A percentile compares a stretch with the other conserved stretches of the same genome.
Conservation (phyloP, 1,140 invertebrate genomes). For the Pseudachorutes palmiensis region DNA sequence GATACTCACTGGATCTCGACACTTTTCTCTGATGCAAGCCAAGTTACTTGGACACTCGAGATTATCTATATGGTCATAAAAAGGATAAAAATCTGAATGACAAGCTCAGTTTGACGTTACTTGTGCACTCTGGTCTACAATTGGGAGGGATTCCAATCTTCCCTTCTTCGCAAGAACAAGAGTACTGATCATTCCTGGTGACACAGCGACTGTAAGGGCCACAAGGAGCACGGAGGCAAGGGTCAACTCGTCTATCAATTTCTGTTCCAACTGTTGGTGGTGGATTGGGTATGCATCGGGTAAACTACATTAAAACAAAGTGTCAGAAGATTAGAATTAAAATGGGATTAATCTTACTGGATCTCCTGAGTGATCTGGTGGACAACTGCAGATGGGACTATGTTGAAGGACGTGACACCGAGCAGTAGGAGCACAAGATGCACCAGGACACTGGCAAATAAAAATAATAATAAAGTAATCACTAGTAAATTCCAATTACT, state of each 20-base stretch:
- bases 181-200: conserved; percentile 44
- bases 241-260: conserved; percentile 25
- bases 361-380: conserved; percentile 64
- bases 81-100: neutral
- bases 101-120: conserved; percentile 17
- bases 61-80: conserved; percentile 12
- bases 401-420: conserved; percentile 69
- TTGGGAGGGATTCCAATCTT: conserved; percentile 43
- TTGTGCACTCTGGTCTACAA: conserved; percentile 50
- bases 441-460: conserved; percentile 42
- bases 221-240: conserved; percentile 57
- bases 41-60: conserved; percentile 32
- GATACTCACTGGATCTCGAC: conserved; percentile 55
- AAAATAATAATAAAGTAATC: neutral
- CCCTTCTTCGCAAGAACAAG: conserved; percentile 41
- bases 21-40: conserved; percentile 42
- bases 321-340: too few relatives aligned
- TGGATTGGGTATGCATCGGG: conserved; percentile 55
- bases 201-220: conserved; percentile 63
- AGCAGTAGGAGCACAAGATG: conserved; percentile 45
- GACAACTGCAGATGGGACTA: conserved; percentile 69
- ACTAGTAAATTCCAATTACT: conserved; percentile 40
- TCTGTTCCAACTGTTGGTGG: neutral
- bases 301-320: conserved; percentile 46
- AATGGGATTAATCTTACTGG: conserved; percentile 54